A percentile compares a stretch with the other conserved stretches of the same genome.
These are phyloP conservation scores for Steinernema khuongi DNA, from an alignment of 1,140 invertebrate species.

Conservation along the genomic window DNA sequence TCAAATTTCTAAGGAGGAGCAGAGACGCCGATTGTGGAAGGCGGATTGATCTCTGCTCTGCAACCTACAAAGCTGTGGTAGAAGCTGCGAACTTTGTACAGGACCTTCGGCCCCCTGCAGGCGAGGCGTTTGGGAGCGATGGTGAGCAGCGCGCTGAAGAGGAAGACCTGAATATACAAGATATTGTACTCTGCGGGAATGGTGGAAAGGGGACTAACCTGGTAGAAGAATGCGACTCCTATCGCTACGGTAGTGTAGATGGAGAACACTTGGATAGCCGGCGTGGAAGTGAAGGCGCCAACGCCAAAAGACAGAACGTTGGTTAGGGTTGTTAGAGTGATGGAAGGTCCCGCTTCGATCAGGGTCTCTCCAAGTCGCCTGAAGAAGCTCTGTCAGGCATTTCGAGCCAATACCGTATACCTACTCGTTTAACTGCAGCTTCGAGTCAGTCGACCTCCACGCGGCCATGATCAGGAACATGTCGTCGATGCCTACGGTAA, in stretches of 20 bases:
- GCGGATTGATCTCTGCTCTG: too few relatives aligned
- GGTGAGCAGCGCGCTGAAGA: background rate
- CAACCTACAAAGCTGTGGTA: background rate
- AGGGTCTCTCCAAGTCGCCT: constrained; percentile 8
- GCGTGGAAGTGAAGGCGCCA: constrained; percentile 72
- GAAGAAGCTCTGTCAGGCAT: background rate
- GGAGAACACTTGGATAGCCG: constrained; percentile 80
- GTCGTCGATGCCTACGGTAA: constrained; percentile 11
- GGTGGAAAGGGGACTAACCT: background rate
- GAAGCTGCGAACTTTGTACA: background rate
- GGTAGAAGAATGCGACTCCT: constrained; percentile 79
- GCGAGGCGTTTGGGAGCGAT: background rate
- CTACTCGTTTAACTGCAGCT: background rate
- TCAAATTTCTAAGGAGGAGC: too few relatives aligned
- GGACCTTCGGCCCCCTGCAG: background rate
- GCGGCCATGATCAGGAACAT: constrained; percentile 8
- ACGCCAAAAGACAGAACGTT: constrained; percentile 91
- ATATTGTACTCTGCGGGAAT: background rate
- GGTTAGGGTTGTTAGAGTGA: constrained; percentile 20
- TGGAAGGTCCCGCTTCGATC: constrained; percentile 12
- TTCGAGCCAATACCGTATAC: background rate
- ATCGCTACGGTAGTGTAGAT: constrained; percentile 87
- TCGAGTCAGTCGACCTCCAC: background rate
- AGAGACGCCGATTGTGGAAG: too few relatives aligned
- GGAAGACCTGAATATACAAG: background rate